Conservation (phyloP, 37 sponge, comb jelly and placozoan genomes). For the Dysidea cf. avara region DNA sequence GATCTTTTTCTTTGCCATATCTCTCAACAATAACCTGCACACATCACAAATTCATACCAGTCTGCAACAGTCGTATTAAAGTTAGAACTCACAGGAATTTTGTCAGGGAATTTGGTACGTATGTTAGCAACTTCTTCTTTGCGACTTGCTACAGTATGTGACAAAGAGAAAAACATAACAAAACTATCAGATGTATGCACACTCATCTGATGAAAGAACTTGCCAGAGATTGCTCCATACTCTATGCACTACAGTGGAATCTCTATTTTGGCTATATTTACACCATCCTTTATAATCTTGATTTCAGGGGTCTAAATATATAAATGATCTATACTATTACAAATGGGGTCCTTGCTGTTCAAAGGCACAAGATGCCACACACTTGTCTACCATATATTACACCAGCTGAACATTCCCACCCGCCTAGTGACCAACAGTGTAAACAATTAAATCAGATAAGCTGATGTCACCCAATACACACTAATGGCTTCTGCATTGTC, state of each 20-base stretch:
- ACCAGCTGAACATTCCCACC: no score
- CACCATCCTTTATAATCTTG: no score
- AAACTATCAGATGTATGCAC: not conserved
- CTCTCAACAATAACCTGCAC: constrained; percentile 92
- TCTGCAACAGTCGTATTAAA: not conserved
- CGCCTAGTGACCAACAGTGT: no score
- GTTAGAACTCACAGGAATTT: constrained; percentile 89
- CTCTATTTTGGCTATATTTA: no score
- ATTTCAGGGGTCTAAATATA: no score
- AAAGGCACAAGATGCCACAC: no score
- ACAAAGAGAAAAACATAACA: not conserved
- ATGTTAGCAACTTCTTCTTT: constrained; percentile 94
- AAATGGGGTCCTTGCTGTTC: no score
- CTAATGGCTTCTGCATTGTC: no score
- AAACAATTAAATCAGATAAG: no score
- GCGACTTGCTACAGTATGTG: constrained; percentile 76
- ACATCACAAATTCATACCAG: not conserved
- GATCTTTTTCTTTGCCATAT: constrained; percentile 92
- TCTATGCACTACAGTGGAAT: not conserved
- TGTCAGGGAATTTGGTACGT: constrained; percentile 94
- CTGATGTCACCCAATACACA: no score
- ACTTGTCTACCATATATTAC: no score
- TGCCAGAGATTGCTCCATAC: not conserved
- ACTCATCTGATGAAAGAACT: not conserved
- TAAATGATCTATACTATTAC: no score